phyloP scores from a whole-genome alignment of 2,888 invertebrate genomes.

The Chalcis sispes region DNA sequence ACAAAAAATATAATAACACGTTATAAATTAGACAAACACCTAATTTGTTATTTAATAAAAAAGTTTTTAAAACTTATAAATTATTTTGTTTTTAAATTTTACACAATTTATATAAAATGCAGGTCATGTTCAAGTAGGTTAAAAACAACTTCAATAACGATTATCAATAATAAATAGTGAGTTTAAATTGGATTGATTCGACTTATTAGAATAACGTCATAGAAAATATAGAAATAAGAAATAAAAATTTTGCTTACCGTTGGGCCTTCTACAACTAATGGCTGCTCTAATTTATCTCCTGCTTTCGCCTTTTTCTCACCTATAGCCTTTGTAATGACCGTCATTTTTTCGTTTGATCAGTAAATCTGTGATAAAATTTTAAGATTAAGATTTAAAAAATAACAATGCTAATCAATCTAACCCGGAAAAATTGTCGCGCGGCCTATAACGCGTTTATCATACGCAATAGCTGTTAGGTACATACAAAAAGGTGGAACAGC shows the following conservation, averaged over 20 bases:
- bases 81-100: no score
- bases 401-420: no score
- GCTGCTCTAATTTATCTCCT: slow-evolving; percentile 81
- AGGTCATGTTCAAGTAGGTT: no score
- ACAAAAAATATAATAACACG: no score
- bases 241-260: slow-evolving; percentile 68
- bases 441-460: not conserved
- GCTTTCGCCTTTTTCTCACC: slow-evolving; percentile 81
- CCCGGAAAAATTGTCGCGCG: not conserved
- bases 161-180: slow-evolving; percentile 17
- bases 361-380: not conserved
- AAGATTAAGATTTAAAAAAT: no score
- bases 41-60: no score
- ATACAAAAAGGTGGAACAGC: no score
- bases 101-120: no score
- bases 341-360: slow-evolving; percentile 78
- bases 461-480: not conserved
- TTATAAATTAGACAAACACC: no score
- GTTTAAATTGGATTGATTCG: slow-evolving; percentile 18
- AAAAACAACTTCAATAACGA: slow-evolving; percentile 12
- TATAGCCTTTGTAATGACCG: slow-evolving; percentile 86
- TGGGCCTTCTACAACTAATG: slow-evolving; percentile 79
- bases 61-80: no score
- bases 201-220: slow-evolving; percentile 11
- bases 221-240: not conserved